Conservation (phyloP, 2,888 invertebrate genomes). For the Tanytarsus gracilentus region DNA sequence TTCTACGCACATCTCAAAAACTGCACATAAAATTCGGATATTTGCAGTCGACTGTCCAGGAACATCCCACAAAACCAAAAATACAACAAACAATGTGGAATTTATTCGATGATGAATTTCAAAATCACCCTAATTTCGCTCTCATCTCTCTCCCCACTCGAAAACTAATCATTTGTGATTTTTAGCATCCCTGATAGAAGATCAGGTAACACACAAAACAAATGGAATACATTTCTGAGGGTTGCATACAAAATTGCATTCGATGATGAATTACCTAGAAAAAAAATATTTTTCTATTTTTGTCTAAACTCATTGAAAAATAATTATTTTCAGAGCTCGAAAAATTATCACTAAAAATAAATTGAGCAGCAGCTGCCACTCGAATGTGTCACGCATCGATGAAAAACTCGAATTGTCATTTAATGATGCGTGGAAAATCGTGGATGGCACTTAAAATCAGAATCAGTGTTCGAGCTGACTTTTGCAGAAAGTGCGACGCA, state of each 20-base stretch:
- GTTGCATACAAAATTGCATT: too few species aligned
- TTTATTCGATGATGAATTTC: too few species aligned
- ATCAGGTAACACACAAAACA: too few species aligned
- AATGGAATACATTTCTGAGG: too few species aligned
- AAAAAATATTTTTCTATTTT: too few species aligned
- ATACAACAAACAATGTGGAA: background rate
- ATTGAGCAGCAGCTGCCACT: too few species aligned
- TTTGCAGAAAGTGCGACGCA: background rate
- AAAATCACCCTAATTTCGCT: background rate
- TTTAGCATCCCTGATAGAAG: too few species aligned
- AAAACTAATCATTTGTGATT: background rate
- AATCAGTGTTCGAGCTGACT: background rate
- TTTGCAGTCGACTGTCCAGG: background rate
- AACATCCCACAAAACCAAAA: background rate
- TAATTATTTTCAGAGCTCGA: background rate
- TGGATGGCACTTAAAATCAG: too few species aligned
- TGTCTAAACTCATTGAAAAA: too few species aligned
- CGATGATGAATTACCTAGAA: too few species aligned
- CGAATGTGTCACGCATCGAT: background rate
- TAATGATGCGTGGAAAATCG: constrained; percentile 13
- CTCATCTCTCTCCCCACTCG: background rate
- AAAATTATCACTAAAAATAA: background rate
- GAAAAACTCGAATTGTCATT: background rate
- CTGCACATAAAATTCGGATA: background rate
- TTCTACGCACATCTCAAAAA: too few species aligned